Evolutionary conservation across 2,113 vertebrate genomes (phyloP).

Genomic region (Siniperca knerii): DNA sequence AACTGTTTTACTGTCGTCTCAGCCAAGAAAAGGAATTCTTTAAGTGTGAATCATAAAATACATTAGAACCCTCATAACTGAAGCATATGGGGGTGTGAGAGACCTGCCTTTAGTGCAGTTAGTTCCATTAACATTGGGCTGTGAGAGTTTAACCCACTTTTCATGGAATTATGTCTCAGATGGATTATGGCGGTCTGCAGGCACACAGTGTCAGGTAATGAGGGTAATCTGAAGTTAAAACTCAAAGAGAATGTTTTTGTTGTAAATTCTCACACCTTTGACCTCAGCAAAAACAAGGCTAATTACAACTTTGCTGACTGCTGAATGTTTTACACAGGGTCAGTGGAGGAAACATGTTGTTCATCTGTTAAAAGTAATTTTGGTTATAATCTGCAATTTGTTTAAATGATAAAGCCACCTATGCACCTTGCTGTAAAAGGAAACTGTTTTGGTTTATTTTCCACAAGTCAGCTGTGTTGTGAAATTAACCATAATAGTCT

Average conservation of each 20-base stretch:
- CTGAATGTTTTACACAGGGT: background rate
- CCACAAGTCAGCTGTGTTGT: background rate
- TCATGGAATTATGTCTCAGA: slow-evolving; percentile 21
- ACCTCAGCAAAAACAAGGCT: slow-evolving; percentile 26
- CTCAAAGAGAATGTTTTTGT: slow-evolving; percentile 14
- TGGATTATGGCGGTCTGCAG: slow-evolving; percentile 32
- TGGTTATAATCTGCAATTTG: background rate
- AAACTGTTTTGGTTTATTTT: background rate
- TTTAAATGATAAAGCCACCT: background rate
- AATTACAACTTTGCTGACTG: slow-evolving; percentile 31
- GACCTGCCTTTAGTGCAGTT: background rate
- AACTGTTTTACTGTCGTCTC: background rate
- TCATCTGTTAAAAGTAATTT: background rate
- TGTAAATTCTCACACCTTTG: slow-evolving; percentile 44
- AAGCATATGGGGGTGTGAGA: background rate
- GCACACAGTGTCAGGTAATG: slow-evolving; percentile 31
- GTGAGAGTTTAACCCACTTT: slow-evolving; percentile 65
- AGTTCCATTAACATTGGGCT: slow-evolving; percentile 6
- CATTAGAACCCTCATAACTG: background rate
- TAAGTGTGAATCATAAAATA: background rate
- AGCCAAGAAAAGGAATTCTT: background rate
- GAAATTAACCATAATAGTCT: background rate
- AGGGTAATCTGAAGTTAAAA: slow-evolving; percentile 61
- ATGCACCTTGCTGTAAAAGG: background rate
- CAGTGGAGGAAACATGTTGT: background rate